Base-by-base conservation (phyloP, 2,797 vertebrate species). In the Paratrypauchen microcephalus region DNA sequence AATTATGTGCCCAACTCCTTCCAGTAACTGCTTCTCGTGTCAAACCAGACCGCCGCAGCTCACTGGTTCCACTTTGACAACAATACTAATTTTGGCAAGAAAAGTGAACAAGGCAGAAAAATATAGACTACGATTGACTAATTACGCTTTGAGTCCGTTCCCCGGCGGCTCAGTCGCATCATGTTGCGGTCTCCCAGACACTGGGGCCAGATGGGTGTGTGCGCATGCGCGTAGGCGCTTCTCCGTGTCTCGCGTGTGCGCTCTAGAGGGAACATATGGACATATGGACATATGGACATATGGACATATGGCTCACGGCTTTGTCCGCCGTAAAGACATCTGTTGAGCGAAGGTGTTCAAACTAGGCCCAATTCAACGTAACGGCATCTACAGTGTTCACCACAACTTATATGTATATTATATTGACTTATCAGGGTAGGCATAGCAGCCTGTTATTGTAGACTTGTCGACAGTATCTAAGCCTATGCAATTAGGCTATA, bases 191-290 rank as follows among this genome's bases (percentile, higher is more conserved):
- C 89, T 86, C 79, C 81, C 61, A 66, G 66, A 76, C 77, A 12
- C 72, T 82, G 73, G 61, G 83, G 82, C 71, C 81, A 16, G 74
- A 23, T 1, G 55, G 50, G 41, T 65, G 2, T 66, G 2, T 88
- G 89, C 92, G 92, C 92, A 91, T 92, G 92, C 90, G 91, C 0
- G n/a, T 13, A 63, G 11, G 15, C 45, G 12, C 45, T 47, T 3
- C 9, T 39, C 2, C 6, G 0, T 23, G 32, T 56, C 28, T 47
- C 55, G 45, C 5, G 75, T 47, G 71, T 32, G 32, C 5, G 24
- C 2, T 63, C 18, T 69, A 63, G 36, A 24, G 47, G 47, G 26
- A 2, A n/a, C 2, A n/a, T n/a, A n/a, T n/a, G n/a, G n/a, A n/a
- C n/a, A n/a, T n/a, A n/a, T n/a, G n/a, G n/a, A n/a, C n/a, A n/a